phyloP scores from a whole-genome alignment of 2,797 vertebrate species.

The Poeciliopsis gracilis region DNA sequence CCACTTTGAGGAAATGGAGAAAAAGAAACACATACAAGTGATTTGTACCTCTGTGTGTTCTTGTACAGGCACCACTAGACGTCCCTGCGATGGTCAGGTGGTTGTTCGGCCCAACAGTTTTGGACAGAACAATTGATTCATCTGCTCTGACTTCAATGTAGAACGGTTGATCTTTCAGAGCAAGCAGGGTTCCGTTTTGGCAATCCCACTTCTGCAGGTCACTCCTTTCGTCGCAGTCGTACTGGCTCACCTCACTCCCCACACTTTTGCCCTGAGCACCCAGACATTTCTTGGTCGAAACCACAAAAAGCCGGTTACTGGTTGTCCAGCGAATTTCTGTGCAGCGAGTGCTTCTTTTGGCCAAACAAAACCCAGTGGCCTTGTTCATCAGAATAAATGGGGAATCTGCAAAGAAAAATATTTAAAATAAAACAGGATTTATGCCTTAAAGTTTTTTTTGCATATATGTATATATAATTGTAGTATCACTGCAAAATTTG shows the following conservation, averaged over 20 bases:
- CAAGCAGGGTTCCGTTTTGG: conserved; percentile 86
- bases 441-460: neutral
- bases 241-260: conserved; percentile 82
- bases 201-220: conserved; percentile 92
- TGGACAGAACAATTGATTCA: conserved; percentile 82
- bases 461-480: neutral
- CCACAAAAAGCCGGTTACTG: conserved; percentile 80
- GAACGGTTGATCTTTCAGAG: conserved; percentile 81
- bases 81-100: conserved; percentile 86
- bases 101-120: conserved; percentile 81
- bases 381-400: conserved; percentile 61
- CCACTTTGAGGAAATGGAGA: neutral
- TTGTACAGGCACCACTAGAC: conserved; percentile 84
- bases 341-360: conserved; percentile 50
- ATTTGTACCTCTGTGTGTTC: conserved; percentile 88
- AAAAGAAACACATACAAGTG: neutral
- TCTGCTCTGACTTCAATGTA: conserved; percentile 85
- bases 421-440: neutral
- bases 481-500: too few species aligned
- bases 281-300: conserved; percentile 82
- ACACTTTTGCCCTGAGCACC: conserved; percentile 82
- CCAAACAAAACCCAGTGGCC: conserved; percentile 60
- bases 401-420: conserved; percentile 48
- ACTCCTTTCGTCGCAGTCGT: conserved; percentile 83
- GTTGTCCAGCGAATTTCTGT: conserved; percentile 87